phyloP scores from a whole-genome alignment of 2,888 invertebrate species.

The Drosophila paucipuncta region DNA sequence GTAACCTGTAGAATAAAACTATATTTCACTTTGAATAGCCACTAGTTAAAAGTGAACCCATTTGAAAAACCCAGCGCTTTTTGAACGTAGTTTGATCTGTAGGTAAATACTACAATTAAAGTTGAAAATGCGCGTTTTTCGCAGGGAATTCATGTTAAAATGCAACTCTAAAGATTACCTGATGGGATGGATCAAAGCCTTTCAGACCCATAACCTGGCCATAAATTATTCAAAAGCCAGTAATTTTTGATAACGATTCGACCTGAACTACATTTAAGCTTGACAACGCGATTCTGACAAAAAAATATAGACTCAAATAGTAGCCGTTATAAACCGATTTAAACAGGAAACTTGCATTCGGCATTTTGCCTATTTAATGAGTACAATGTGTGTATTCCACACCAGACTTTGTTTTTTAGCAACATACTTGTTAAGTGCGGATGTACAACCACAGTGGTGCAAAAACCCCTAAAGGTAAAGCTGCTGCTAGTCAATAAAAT shows the following conservation, averaged over 20 bases:
- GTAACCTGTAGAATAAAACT: neutral
- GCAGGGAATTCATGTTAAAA: neutral
- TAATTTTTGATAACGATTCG: neutral
- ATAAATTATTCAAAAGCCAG: neutral
- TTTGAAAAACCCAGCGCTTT: no score
- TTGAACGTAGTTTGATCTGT: neutral
- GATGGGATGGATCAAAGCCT: neutral
- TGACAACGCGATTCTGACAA: neutral
- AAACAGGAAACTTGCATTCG: neutral
- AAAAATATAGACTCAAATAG: neutral
- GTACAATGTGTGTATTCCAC: neutral
- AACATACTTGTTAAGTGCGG: neutral
- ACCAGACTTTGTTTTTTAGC: conserved; percentile 9
- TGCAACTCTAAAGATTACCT: no score
- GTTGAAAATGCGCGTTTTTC: neutral
- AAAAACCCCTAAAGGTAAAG: neutral
- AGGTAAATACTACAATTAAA: neutral
- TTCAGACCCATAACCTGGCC: neutral
- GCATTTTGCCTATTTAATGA: neutral
- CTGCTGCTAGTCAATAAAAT: conserved; percentile 67
- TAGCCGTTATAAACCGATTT: neutral
- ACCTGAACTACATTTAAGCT: rapidly evolving
- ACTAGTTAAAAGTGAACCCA: no score
- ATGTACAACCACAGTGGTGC: conserved; percentile 4
- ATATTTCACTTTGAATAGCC: neutral